Percentiles rank a stretch among this genome's conserved stretches.
These are phyloP conservation scores for Agraylea sexmaculata DNA, from an alignment of 1,140 invertebrate species.

Conservation along the genomic window DNA sequence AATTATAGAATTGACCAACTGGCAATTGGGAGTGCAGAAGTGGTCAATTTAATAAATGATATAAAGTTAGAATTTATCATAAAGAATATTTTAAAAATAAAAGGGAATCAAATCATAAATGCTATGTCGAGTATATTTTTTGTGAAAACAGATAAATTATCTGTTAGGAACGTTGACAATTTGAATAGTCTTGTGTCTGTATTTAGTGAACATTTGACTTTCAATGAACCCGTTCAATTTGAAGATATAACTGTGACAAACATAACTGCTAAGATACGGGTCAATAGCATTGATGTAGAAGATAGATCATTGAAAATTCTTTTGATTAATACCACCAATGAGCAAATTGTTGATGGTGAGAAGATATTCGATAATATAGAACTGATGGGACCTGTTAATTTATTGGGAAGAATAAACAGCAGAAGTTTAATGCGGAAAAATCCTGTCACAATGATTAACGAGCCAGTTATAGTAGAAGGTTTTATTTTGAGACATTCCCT, in stretches of 20 bases:
- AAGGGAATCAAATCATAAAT: slow-evolving; percentile 13
- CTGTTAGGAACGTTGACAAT: slow-evolving; percentile 20
- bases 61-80: slow-evolving; percentile 23
- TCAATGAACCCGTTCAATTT: slow-evolving; percentile 26
- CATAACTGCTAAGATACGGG: slow-evolving; percentile 19
- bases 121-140: slow-evolving; percentile 4
- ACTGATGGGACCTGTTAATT: slow-evolving; percentile 24
- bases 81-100: slow-evolving; percentile 7
- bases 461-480: slow-evolving; percentile 22
- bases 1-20: slow-evolving; percentile 6
- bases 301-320: slow-evolving; percentile 25
- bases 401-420: slow-evolving; percentile 26
- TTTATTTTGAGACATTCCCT: slow-evolving; percentile 22
- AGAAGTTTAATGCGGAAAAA: slow-evolving; percentile 24
- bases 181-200: slow-evolving; percentile 23
- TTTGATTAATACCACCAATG: slow-evolving; percentile 21
- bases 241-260: slow-evolving; percentile 22
- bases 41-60: slow-evolving; percentile 25
- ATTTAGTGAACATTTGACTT: slow-evolving; percentile 19
- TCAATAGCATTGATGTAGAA: slow-evolving; percentile 24
- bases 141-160: slow-evolving; percentile 14
- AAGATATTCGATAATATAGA: slow-evolving; percentile 27
- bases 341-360: slow-evolving; percentile 23
- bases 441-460: slow-evolving; percentile 23
- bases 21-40: slow-evolving; percentile 11